Percentiles rank a stretch among this genome's conserved stretches.
Conservation (phyloP, 2,888 invertebrate genomes). For the Gryllus longicercus region DNA sequence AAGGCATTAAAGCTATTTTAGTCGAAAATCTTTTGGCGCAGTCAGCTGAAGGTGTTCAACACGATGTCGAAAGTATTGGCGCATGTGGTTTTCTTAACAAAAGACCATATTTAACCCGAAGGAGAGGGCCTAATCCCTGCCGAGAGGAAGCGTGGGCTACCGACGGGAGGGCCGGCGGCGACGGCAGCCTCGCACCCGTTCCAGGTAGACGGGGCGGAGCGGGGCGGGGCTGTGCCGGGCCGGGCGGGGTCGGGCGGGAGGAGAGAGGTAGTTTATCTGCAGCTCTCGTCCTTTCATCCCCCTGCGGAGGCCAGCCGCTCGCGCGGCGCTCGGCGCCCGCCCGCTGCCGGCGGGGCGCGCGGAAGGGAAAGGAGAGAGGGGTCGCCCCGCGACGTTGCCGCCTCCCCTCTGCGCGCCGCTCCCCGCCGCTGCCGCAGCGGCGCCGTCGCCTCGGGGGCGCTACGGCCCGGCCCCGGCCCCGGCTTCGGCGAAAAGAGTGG, state of each 20-base stretch:
- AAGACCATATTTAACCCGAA: too few relatives aligned
- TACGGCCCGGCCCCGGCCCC: background rate
- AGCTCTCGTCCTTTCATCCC: background rate
- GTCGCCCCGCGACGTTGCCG: constrained; percentile 8
- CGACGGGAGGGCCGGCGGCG: too few relatives aligned
- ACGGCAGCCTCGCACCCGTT: too few relatives aligned
- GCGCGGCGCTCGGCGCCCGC: background rate
- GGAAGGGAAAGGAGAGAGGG: constrained; percentile 2
- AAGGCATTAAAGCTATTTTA: too few relatives aligned
- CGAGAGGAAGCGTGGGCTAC: too few relatives aligned
- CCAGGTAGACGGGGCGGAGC: too few relatives aligned
- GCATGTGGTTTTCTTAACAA: too few relatives aligned
- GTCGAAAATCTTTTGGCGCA: too few relatives aligned
- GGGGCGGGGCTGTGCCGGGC: background rate
- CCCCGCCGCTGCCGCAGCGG: background rate
- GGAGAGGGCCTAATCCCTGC: too few relatives aligned
- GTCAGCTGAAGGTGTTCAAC: too few relatives aligned
- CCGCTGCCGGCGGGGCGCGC: background rate
- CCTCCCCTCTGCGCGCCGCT: background rate
- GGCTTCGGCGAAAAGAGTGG: too few relatives aligned
- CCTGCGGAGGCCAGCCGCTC: background rate
- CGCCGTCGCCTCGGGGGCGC: background rate
- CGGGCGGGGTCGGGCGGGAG: background rate
- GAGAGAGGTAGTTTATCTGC: background rate
- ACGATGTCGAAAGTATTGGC: too few relatives aligned